phyloP scores from a whole-genome alignment of 2,888 invertebrate genomes.

The Elmis aenea region DNA sequence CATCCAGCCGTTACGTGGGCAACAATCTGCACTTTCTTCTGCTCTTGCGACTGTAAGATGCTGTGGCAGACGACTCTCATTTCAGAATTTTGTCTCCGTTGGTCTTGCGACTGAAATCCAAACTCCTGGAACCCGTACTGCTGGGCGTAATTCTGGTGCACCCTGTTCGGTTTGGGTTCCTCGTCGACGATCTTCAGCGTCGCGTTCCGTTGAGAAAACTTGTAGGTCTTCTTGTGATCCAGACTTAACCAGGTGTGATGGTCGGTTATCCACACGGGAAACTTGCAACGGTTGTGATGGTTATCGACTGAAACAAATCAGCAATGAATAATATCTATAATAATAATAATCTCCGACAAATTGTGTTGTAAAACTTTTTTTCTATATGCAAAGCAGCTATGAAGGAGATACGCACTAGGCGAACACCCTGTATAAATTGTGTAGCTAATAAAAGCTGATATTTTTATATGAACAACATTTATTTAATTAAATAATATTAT shows the following conservation, averaged over 20 bases:
- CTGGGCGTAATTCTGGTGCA: slow-evolving; percentile 34
- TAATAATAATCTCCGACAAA: too few species aligned
- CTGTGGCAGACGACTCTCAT: slow-evolving; percentile 60
- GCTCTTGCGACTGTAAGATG: slow-evolving; percentile 54
- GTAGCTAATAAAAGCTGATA: too few species aligned
- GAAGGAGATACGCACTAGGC: too few species aligned
- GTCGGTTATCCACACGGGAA: slow-evolving; percentile 72
- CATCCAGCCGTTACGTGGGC: slow-evolving; percentile 75
- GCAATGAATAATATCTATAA: too few species aligned
- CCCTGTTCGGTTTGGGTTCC: slow-evolving; percentile 30
- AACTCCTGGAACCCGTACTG: slow-evolving; percentile 37
- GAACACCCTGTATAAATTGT: too few species aligned
- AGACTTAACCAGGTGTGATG: slow-evolving; percentile 78
- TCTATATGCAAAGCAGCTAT: too few species aligned
- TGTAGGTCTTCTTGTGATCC: slow-evolving; percentile 67
- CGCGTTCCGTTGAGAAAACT: slow-evolving; percentile 68
- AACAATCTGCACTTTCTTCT: slow-evolving; percentile 61
- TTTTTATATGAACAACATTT: too few species aligned
- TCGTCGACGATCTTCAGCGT: slow-evolving; percentile 52
- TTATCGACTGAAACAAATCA: slow-evolving; percentile 57
- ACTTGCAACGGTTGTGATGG: slow-evolving; percentile 70
- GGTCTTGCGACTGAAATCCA: slow-evolving; percentile 42
- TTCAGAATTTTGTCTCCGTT: slow-evolving; percentile 45
- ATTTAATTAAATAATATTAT: too few species aligned
- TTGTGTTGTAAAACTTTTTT: too few species aligned